Evolutionary conservation across 2,888 invertebrate genomes (phyloP), one percentile per base, ranked within the genome.

Genomic region (Archaeoteleia sp.): DNA sequence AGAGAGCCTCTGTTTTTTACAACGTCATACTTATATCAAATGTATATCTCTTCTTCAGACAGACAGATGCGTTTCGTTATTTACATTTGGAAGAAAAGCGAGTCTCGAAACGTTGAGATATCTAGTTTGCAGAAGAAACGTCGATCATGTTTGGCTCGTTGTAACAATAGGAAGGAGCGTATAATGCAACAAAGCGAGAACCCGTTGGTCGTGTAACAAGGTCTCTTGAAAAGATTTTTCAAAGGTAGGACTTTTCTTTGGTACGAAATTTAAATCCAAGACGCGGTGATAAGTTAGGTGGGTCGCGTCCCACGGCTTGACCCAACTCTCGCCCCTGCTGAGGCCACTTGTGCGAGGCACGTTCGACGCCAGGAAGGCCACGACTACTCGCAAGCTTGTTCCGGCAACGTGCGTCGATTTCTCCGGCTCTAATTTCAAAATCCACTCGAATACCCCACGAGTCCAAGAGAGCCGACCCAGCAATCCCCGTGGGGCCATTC

Each of bases 381-480:
- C 70, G 60, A 53, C 66, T 67, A 71, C 75, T 74, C 67, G 69
- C 61, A 73, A 76, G 74, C 75, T 74, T 75, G 75, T 78, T 74
- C 67, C 73, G 53, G 67, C 69, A 70, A 79, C 78, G 78, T 74
- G 78, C 76, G 75, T 75, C 77, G 79, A 79, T 78, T 81, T 76
- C 73, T 14, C 37, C 55, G 23, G 51, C 49, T 74, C 70, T 74
- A 74, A 74, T 76, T 75, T 73, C 48, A 30, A 20, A 42, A 53
- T 65, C 65, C 53, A 57, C 49, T 27, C 32, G 55, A 49, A 48
- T 42, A 48, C 15, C 15, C 37, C 7, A n/a, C n/a, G 10, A 25
- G 32, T 48, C 49, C 43, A 20, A 49, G 49, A 15, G 29, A 43
- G n/a, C 10, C 4, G 7, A 23, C n/a, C 7, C 37, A 35, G 35